Evolutionary conservation across 2,113 vertebrate genomes (phyloP), one percentile per base, ranked within the genome.

Genomic region (Nothocercus julius): DNA sequence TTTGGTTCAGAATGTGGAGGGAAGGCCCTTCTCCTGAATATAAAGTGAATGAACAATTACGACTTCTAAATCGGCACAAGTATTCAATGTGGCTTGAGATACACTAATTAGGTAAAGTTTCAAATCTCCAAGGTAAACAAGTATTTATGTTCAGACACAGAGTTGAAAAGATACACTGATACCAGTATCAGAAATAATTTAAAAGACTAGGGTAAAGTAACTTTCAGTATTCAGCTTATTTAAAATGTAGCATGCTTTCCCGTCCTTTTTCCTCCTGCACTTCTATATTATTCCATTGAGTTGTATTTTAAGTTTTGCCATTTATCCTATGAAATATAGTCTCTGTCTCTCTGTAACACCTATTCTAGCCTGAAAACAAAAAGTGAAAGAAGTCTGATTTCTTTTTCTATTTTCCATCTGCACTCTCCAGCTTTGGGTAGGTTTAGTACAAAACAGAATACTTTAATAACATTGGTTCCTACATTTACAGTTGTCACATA

Each of bases 31-130:
- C 54, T 44, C 42, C 66, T 76, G 64, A 47, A 24, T 22, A 5
- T 30, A 34, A 69, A 7, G 40, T 24, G 80, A 83, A 89, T 25
- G 19, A 38, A 38, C 47, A 15, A 62, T 42, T 82, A 9, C 13
- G 61, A 68, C 8, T 88, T 85, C 68, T 54, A 38, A 1, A 1
- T 3, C 58, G 53, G 25, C 42, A 47, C 8, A 13, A 1, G 4
- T 28, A n/a, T 61, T 80, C 0, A 0, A 7, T 2, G 0, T 20
- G 2, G 51, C 89, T 92, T 58, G 15, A 51, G 63, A 12, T 53
- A 18, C 22, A 58, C 24, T 28, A 63, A 53, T 38, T 24, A 89
- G 18, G 18, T 54, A 40, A 87, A 67, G 30, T 11, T 81, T 28
- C 44, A 45, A 11, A 77, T 25, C 63, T 45, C 27, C 36, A 34